Base-by-base conservation (phyloP, 2,113 vertebrate species). In the Salvelinus fontinalis region DNA sequence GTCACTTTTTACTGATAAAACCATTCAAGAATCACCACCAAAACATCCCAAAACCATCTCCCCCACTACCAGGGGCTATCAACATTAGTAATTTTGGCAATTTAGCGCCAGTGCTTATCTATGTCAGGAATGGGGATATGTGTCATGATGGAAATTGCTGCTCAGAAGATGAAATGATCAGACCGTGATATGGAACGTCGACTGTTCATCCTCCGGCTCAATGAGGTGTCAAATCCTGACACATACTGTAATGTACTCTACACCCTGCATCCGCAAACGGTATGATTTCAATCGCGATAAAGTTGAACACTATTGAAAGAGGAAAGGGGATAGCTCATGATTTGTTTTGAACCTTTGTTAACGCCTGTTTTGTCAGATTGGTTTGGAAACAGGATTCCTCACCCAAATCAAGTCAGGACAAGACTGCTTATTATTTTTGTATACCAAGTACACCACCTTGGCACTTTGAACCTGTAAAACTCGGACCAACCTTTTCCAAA, bases 141-240 rank as follows among this genome's bases (percentile, higher is more conserved):
- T 64, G 16, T 20, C 66, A 72, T n/a, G 57, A 26, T 75, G 44
- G 64, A 34, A 77, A 39, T 7, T 67, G 29, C 67, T 79, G 27
- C 48, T 5, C 14, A 67, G 31, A 29, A 79, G 67, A 81, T 59
- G 18, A 80, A 75, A 70, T 26, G 13, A n/a, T 73, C 67, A 22
- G 74, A 67, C 14, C 12, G 16, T 66, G 64, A 66, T 29, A 66
- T 29, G 26, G 14, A 67, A 67, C 26, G 29, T 67, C 7, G 65
- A 7, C 26, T 71, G 27, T 57, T 79, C 69, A 68, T 78, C 9
- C 31, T 71, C 51, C 71, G 48, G 67, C n/a, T 78, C 67, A 49
- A 60, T 70, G 29, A 49, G 18, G 59, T 65, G 27, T 64, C 31
- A 71, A 70, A 74, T 62, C 29, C 59, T 2, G 77, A 75, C 71